These are phyloP conservation scores for Corydoras maculifer DNA, from an alignment of 2,113 vertebrate species.

Conservation along the genomic window DNA sequence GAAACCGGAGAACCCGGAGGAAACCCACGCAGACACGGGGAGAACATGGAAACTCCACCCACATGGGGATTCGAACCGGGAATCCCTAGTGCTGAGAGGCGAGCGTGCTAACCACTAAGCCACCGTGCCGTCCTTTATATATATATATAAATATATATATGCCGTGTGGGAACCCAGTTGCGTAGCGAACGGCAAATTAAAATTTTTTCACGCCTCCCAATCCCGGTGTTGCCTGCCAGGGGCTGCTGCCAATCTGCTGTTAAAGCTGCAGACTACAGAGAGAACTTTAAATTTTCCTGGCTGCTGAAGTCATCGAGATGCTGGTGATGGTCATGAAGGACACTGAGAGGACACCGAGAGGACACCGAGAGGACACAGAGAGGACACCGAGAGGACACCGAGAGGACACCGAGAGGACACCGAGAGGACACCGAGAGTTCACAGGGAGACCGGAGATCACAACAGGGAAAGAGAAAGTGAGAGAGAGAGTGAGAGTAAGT, in stretches of 20 bases:
- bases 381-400: conserved; percentile 17
- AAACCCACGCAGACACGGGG: too few relatives aligned
- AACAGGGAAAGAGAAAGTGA: background rate
- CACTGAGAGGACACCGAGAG: conserved; percentile 3
- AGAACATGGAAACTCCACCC: too few relatives aligned
- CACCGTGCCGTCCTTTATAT: too few relatives aligned
- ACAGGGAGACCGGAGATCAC: conserved; percentile 1
- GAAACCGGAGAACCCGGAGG: too few relatives aligned
- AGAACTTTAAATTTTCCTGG: background rate
- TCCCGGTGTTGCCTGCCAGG: background rate
- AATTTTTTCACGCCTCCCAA: too few relatives aligned
- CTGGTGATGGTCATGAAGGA: conserved; percentile 16
- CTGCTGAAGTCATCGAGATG: conserved; percentile 23
- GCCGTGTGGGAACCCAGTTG: too few relatives aligned
- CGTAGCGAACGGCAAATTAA: too few relatives aligned
- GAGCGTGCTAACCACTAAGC: too few relatives aligned
- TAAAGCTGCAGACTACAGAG: background rate
- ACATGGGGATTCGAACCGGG: too few relatives aligned
- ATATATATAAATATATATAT: too few relatives aligned
- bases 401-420: too few relatives aligned
- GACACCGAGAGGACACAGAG: conserved; percentile 32
- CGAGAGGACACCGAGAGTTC: conserved; percentile 34
- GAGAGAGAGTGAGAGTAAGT: conserved; percentile 19
- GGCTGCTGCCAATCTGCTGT: conserved; percentile 4
- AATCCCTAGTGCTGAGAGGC: too few relatives aligned